These are phyloP conservation scores for Pseudolaguvia tuberculata DNA, from an alignment of 2,113 vertebrate species.

Conservation along the genomic window DNA sequence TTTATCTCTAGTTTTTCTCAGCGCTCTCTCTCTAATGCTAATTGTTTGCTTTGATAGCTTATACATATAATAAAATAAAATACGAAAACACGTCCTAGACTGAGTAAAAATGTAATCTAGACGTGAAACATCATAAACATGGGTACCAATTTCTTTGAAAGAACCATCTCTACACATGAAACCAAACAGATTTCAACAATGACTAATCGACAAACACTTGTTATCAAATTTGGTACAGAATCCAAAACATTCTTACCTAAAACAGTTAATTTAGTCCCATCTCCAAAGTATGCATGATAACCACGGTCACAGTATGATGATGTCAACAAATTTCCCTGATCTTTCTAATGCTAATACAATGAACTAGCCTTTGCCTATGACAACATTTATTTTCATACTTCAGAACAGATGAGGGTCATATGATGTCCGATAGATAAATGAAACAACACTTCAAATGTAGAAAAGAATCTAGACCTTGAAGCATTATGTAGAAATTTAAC, in stretches of 20 bases:
- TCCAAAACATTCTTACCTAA: conserved; percentile 39
- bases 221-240: neutral
- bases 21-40: conserved; percentile 7
- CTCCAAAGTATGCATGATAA: conserved; percentile 45
- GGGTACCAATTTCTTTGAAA: too few relatives aligned
- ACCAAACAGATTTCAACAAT: neutral
- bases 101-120: neutral
- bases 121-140: neutral
- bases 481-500: neutral
- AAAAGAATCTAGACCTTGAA: neutral
- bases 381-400: neutral
- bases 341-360: conserved; percentile 2
- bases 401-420: neutral
- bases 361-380: neutral
- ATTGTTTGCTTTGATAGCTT: neutral
- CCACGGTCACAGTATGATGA: conserved; percentile 40
- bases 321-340: conserved; percentile 12
- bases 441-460: too few relatives aligned
- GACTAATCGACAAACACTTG: neutral
- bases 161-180: neutral
- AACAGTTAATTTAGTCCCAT: conserved; percentile 51
- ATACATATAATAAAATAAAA: neutral
- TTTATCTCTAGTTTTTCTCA: too few relatives aligned
- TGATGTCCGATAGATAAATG: too few relatives aligned
- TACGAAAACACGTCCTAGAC: neutral